These are phyloP conservation scores for Eciton burchellii DNA, from an alignment of 1,140 invertebrate genomes.

Conservation along the genomic window DNA sequence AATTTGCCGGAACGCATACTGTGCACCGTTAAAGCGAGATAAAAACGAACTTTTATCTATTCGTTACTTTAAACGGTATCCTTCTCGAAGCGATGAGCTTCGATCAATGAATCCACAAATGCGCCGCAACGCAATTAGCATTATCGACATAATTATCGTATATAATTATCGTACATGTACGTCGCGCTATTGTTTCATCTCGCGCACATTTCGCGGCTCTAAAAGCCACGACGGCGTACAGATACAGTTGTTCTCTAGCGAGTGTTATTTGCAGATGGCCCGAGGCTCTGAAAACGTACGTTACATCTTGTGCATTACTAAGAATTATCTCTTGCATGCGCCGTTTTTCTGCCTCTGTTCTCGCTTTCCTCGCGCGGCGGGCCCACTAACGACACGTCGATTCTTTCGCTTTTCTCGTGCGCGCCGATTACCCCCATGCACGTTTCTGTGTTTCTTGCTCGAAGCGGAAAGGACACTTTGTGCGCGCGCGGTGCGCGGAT, in stretches of 20 bases:
- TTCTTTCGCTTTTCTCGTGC: slow-evolving; percentile 6
- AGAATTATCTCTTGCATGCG: slow-evolving; percentile 69
- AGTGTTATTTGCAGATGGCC: slow-evolving; percentile 84
- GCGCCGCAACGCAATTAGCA: neutral
- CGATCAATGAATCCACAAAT: neutral
- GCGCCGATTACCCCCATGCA: neutral
- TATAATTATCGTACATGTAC: slow-evolving; percentile 1
- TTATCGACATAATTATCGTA: slow-evolving; percentile 1
- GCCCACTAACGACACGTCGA: slow-evolving; percentile 34
- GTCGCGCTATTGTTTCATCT: slow-evolving; percentile 52
- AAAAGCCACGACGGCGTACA: too few relatives aligned
- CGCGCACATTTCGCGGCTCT: slow-evolving; percentile 41
- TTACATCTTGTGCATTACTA: slow-evolving; percentile 75
- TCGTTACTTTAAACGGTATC: neutral
- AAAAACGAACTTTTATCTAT: neutral
- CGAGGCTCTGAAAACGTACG: slow-evolving; percentile 85
- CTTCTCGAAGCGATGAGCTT: slow-evolving; percentile 39
- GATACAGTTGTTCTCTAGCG: slow-evolving; percentile 78
- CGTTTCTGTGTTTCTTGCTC: slow-evolving; percentile 26
- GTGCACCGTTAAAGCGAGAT: neutral
- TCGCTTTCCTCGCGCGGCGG: slow-evolving; percentile 22
- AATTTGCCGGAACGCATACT: neutral
- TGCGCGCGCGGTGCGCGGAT: neutral
- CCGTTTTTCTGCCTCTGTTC: slow-evolving; percentile 45
- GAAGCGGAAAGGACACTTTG: slow-evolving; percentile 29